These are phyloP conservation scores for Agriopis leucophaearia DNA, from an alignment of 2,888 invertebrate genomes.

Conservation along the genomic window DNA sequence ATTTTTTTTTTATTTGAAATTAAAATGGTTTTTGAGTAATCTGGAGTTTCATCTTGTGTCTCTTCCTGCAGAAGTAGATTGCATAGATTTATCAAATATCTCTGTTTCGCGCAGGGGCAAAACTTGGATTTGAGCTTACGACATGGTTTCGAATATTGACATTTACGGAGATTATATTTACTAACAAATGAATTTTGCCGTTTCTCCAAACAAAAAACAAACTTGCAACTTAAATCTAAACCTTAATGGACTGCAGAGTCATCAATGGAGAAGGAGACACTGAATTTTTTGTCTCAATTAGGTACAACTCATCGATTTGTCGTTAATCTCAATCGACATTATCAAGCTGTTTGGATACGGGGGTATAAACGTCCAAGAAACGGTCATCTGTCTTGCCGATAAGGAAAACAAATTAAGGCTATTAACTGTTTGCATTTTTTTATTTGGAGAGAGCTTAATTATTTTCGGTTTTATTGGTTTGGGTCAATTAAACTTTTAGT, in stretches of 20 bases:
- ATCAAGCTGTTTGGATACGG: slow-evolving; percentile 69
- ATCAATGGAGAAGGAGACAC: slow-evolving; percentile 38
- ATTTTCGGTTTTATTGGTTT: slow-evolving; percentile 14
- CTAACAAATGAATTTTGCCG: neutral
- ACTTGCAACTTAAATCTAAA: slow-evolving; percentile 12
- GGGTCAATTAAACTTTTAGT: neutral
- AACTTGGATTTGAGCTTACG: no score
- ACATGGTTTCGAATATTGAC: no score
- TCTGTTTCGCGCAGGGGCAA: no score
- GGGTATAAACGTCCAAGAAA: slow-evolving; percentile 63
- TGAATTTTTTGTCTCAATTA: slow-evolving; percentile 66
- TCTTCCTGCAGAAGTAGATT: no score
- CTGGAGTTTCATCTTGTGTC: no score
- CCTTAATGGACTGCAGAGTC: slow-evolving; percentile 41
- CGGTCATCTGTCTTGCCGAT: slow-evolving; percentile 58
- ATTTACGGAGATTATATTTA: neutral
- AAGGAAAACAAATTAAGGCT: slow-evolving; percentile 34
- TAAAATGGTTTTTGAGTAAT: no score
- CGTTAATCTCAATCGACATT: slow-evolving; percentile 75
- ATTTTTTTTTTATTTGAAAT: no score
- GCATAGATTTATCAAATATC: no score
- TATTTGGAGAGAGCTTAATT: slow-evolving; percentile 3
- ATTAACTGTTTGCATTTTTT: slow-evolving; percentile 27
- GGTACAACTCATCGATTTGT: slow-evolving; percentile 59
- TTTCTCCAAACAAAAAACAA: slow-evolving; percentile 1